A percentile compares a stretch with the other conserved stretches of the same genome.
Conservation (phyloP, 1,140 invertebrate genomes). For the Mercenaria mercenaria region DNA sequence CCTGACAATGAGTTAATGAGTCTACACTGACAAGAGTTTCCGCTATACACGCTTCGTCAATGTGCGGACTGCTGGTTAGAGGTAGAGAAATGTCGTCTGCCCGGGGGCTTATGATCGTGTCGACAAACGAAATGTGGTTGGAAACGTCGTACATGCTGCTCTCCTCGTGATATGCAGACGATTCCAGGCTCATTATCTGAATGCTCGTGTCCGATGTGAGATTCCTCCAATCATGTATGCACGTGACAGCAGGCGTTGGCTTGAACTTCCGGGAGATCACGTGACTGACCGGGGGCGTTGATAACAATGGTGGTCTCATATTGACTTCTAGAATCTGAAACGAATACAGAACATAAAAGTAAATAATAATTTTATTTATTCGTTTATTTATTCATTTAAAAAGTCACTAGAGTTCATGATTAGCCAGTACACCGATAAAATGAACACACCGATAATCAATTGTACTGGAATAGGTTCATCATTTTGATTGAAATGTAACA, state of each 20-base stretch:
- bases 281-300: constrained; percentile 32
- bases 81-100: not conserved
- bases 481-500: too few relatives aligned
- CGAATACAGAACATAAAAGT: too few relatives aligned
- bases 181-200: constrained; percentile 26
- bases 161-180: not conserved
- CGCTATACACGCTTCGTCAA: not conserved
- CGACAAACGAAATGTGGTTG: not conserved
- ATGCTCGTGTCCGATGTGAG: constrained; percentile 32
- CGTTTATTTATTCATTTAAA: too few relatives aligned
- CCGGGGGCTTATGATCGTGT: not conserved
- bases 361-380: too few relatives aligned
- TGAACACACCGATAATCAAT: too few relatives aligned
- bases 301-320: constrained; percentile 14
- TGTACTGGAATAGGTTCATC: too few relatives aligned
- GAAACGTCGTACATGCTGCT: not conserved
- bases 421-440: too few relatives aligned
- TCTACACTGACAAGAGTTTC: not conserved
- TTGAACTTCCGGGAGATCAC: not conserved
- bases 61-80: not conserved
- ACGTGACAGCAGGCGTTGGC: not conserved
- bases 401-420: too few relatives aligned
- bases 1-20: not conserved
- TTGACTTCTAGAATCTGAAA: not conserved
- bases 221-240: constrained; percentile 6